A percentile compares a stretch with the other conserved stretches of the same genome.
Conservation (phyloP, 2,888 invertebrate genomes). For the Octonoba sinensis region DNA sequence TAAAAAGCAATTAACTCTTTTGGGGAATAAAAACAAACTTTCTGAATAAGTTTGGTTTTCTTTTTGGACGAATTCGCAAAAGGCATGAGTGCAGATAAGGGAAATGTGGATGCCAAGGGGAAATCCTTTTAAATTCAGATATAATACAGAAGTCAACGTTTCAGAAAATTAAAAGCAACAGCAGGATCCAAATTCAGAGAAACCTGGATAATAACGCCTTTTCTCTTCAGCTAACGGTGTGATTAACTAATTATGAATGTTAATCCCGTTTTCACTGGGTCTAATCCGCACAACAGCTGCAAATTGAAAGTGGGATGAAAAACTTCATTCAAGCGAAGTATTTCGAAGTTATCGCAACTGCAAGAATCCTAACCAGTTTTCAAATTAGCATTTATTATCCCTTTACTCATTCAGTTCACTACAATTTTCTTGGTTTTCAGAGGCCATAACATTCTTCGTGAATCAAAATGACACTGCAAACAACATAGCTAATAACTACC, state of each 20-base stretch:
- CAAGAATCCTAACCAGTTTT: too few species aligned
- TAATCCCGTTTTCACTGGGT: conserved; percentile 24
- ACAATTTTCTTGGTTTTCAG: too few species aligned
- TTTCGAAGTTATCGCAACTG: too few species aligned
- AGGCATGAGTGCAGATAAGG: conserved; percentile 39
- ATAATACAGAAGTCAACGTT: conserved; percentile 51
- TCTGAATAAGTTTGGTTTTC: conserved; percentile 44
- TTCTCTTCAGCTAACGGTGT: neutral
- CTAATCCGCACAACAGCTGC: conserved; percentile 25
- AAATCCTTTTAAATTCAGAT: conserved; percentile 51
- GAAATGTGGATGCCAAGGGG: conserved; percentile 3
- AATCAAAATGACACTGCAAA: too few species aligned
- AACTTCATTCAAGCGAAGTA: too few species aligned
- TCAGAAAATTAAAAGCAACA: conserved; percentile 49
- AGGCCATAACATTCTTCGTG: too few species aligned
- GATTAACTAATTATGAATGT: conserved; percentile 48
- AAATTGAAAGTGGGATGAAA: conserved; percentile 3
- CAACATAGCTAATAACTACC: too few species aligned
- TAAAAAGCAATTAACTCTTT: conserved; percentile 61
- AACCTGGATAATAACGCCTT: conserved; percentile 1
- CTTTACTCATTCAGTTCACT: too few species aligned
- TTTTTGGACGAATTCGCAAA: conserved; percentile 20
- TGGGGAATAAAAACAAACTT: conserved; percentile 51
- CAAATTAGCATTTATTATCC: too few species aligned
- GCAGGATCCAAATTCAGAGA: neutral